Base-by-base conservation (phyloP, 2,888 invertebrate species). In the Monoplex corrugatus region DNA sequence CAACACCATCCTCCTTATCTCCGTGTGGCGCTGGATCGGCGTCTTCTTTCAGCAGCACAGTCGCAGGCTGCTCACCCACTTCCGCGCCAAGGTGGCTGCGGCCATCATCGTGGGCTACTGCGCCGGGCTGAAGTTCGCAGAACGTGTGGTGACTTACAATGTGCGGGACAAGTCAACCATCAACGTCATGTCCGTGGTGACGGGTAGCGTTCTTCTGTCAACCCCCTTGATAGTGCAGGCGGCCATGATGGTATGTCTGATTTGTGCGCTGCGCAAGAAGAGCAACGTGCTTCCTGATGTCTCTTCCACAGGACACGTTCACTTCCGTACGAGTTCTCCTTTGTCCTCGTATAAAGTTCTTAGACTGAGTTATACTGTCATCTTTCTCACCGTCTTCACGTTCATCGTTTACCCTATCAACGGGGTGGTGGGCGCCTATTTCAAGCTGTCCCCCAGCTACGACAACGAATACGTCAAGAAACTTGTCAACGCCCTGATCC, bases 61-160 rank as follows among this genome's bases (percentile, higher is more conserved):
- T 3, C 38, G 38, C 3, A 19, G 28, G 57, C 84, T 84, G 50
- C n/a, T 50, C 32, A 23, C 35, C 19, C n/a, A 35, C 8, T 23
- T 0, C 57, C 50, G 50, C 57, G 32, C 84, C 10, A n/a, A 16
- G 35, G 1, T 84, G 28, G 84, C 84, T 0, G 35, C 57, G 35
- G 57, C 16, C 50, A 57, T 84, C 23, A 84, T 84, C 28, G 23
- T 57, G n/a, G 38, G 57, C 38, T 84, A 57, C 50, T 84, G 84
- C 23, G 6, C n/a, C 23, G 6, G 23, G 1, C 1, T 38, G 1
- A 57, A 0, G 0, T 8, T 38, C 5, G 6, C 38, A 23, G 84
- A 84, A 8, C 35, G 28, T 19, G 19, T 38, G 13, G 28, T 57
- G 38, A 0, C 43, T 3, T 23, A 40, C 43, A 28, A 10, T 40